These are phyloP conservation scores for Bicyclus anynana DNA, from an alignment of 1,140 invertebrate species.

Conservation along the genomic window DNA sequence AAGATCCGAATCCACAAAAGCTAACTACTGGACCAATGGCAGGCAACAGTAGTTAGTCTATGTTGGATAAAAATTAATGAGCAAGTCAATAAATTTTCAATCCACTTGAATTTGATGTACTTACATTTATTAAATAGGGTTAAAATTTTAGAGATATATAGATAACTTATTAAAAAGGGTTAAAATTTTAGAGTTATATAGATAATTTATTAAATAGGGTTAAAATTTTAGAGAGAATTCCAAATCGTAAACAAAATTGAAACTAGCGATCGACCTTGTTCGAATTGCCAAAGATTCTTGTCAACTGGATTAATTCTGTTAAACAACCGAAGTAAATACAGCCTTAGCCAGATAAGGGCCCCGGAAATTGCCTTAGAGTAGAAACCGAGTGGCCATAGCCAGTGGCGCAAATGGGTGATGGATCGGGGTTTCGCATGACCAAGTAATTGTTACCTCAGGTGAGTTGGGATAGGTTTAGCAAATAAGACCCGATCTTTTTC, in stretches of 20 bases:
- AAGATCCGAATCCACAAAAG: too few species aligned
- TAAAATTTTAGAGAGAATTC: conserved; percentile 1
- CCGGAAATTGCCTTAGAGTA: conserved; percentile 73
- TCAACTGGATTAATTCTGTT: conserved; percentile 67
- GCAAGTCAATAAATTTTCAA: too few species aligned
- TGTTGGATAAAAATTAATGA: too few species aligned
- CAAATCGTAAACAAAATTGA: conserved; percentile 26
- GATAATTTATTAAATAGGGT: neutral
- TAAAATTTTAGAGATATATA: neutral
- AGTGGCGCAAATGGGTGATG: conserved; percentile 65
- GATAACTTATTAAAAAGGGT: too few species aligned
- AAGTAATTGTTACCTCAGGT: conserved; percentile 67
- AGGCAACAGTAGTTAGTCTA: too few species aligned
- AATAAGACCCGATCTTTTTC: conserved; percentile 35
- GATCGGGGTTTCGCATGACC: conserved; percentile 68
- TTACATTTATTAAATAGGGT: too few species aligned
- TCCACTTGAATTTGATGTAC: too few species aligned
- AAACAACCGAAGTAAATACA: conserved; percentile 62
- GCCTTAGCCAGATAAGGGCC: conserved; percentile 59
- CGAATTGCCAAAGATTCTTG: conserved; percentile 49
- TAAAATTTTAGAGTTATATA: neutral
- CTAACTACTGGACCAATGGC: too few species aligned
- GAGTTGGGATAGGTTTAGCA: conserved; percentile 26
- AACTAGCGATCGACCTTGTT: conserved; percentile 9
- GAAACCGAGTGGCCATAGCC: conserved; percentile 56